Base-by-base conservation (phyloP, 2,888 invertebrate genomes). In the Icerya purchasi region DNA sequence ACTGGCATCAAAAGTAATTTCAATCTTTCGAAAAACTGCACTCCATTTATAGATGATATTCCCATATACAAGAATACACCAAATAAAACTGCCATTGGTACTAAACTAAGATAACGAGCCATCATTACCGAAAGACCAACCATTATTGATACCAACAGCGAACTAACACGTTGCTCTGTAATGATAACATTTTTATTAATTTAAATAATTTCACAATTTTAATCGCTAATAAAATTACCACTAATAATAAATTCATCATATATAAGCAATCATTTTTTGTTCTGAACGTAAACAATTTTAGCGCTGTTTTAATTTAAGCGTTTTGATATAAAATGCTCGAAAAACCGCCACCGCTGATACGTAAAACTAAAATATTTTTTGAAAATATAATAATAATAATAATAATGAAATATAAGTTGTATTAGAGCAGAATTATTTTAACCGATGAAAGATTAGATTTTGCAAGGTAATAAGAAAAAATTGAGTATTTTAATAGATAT, bases 1-100 rank as follows among this genome's bases (percentile, higher is more conserved):
- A 87, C 87, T 0, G 96, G 96, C 81, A 92, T 90, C 69, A 96
- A 83, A 65, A 93, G 80, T 55, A 97, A 76, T 66, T 86, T 81
- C 65, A 87, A 75, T 61, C 97, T 78, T 67, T 94, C 90, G 72
- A 93, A 89, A 70, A 97, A 81, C 73, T 96, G 93, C 22, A 96
- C 91, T 62, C 93, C 93, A 67, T 84, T 86, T 66, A 92, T 85
- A 3, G 93, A 91, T 0, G 93, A 90, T 63, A 94, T 82, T 59
- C 97, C 97, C 90, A 91, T 90, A 74, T 92, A 93, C 20, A 97
- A 80, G 75, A 98, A 97, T 24, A 97, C 90, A 22, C 97, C 97
- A 70, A 96, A 91, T 22, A 98, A 78, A 58, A 94, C 92, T n/a
- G 96, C 83, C 81, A 94, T 86, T 1, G 97, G 96, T 63, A 97